Conservation (phyloP, 2,797 vertebrate species). For the Eulemur rubriventer region DNA sequence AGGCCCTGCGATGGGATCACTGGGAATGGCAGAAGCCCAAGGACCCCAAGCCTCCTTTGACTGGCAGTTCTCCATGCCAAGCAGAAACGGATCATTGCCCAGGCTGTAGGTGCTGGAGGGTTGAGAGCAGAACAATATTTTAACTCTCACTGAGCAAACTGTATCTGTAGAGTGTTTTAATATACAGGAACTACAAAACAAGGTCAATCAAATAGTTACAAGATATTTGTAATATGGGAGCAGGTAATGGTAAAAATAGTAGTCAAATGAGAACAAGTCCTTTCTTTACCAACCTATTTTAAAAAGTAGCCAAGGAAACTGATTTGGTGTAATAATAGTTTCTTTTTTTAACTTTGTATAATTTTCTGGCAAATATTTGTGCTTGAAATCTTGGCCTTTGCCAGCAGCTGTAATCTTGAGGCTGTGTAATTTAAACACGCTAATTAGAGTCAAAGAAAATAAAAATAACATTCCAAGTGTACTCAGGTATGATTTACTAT, state of each 20-base stretch:
- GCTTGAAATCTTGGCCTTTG: slow-evolving; percentile 11
- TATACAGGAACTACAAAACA: not conserved
- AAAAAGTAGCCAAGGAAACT: not conserved
- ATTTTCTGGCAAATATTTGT: slow-evolving; percentile 1
- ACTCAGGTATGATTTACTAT: not conserved
- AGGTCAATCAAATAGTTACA: not conserved
- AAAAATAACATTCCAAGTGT: not conserved
- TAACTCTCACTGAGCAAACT: not conserved
- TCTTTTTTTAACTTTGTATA: not conserved
- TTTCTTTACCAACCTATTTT: not conserved
- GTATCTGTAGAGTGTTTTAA: not conserved
- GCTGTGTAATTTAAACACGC: not conserved
- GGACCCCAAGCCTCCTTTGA: not conserved
- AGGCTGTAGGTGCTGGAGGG: not conserved
- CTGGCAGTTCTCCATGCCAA: not conserved
- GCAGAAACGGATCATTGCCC: not conserved
- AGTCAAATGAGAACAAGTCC: not conserved
- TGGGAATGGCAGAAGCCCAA: not conserved
- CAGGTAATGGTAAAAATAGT: not conserved
- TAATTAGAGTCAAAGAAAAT: slow-evolving; percentile 32
- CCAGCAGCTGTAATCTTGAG: not conserved
- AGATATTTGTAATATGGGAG: not conserved
- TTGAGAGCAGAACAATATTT: not conserved
- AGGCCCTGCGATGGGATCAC: not conserved
- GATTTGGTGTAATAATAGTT: not conserved